These are phyloP conservation scores for Tapirus indicus DNA, from an alignment of 2,797 vertebrate species.

Conservation along the genomic window DNA sequence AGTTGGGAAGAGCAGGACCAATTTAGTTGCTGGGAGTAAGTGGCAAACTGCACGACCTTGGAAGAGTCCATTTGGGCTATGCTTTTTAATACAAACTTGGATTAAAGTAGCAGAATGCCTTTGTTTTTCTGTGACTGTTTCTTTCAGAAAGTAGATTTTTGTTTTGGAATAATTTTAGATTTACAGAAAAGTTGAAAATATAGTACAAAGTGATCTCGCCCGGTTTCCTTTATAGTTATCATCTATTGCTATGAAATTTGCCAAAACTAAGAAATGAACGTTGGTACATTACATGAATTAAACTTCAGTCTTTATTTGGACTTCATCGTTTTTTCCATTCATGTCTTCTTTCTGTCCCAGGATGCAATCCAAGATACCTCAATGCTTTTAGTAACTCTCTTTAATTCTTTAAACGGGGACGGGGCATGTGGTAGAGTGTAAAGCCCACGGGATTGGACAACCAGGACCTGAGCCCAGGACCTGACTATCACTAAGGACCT, in stretches of 20 bases:
- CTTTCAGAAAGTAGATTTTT: background rate
- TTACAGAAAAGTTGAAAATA: background rate
- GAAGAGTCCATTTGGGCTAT: accelerated
- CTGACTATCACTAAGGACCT: background rate
- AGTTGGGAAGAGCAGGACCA: background rate
- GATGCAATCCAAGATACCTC: background rate
- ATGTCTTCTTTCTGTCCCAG: background rate
- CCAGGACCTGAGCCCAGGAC: background rate
- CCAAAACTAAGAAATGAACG: background rate
- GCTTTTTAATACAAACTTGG: background rate
- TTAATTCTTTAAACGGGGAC: background rate
- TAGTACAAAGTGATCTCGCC: background rate
- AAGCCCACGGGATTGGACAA: background rate
- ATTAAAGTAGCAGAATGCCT: background rate
- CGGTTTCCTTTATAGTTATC: background rate
- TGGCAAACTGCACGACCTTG: background rate
- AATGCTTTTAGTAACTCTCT: background rate
- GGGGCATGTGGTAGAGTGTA: too few species aligned
- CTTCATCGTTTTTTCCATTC: background rate
- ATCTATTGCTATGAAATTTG: background rate
- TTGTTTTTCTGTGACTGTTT: background rate
- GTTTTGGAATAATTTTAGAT: background rate
- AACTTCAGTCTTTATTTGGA: background rate
- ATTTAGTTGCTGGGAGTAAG: background rate
- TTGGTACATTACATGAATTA: background rate